Percentiles rank a stretch among this genome's conserved stretches.
These are phyloP conservation scores for Oxyruncus cristatus DNA, from an alignment of 2,113 vertebrate species.

Conservation along the genomic window DNA sequence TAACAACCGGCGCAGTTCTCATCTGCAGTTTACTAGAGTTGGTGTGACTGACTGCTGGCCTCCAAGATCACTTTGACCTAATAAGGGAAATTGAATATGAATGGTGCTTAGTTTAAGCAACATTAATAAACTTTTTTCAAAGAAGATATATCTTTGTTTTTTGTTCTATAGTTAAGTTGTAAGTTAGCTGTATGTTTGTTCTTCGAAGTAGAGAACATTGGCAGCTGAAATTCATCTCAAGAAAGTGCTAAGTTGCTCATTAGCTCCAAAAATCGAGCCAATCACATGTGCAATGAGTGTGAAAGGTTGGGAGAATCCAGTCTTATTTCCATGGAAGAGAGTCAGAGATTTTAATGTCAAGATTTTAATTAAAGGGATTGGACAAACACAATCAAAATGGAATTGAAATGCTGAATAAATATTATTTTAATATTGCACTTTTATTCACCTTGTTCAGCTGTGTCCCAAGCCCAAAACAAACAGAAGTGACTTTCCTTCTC, in stretches of 20 bases:
- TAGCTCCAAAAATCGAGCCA: neutral
- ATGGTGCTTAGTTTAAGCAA: neutral
- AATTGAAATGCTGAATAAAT: neutral
- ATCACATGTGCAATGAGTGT: neutral
- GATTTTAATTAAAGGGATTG: neutral
- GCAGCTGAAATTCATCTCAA: neutral
- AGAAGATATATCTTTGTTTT: neutral
- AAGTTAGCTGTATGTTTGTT: neutral
- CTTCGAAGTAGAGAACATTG: neutral
- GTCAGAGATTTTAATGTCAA: neutral
- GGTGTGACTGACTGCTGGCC: neutral
- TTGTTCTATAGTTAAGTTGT: neutral
- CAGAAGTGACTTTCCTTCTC: neutral
- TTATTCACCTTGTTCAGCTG: neutral
- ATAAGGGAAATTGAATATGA: neutral
- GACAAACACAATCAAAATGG: neutral
- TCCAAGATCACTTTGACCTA: neutral
- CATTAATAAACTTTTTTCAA: neutral
- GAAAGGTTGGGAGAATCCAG: neutral
- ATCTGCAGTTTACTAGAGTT: neutral
- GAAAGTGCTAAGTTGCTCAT: neutral
- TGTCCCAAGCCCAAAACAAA: neutral
- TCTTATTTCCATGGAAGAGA: neutral
- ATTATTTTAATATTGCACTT: neutral
- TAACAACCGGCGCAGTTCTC: neutral